These are phyloP conservation scores for Arenaria interpres DNA, from an alignment of 2,113 vertebrate genomes.

Conservation along the genomic window DNA sequence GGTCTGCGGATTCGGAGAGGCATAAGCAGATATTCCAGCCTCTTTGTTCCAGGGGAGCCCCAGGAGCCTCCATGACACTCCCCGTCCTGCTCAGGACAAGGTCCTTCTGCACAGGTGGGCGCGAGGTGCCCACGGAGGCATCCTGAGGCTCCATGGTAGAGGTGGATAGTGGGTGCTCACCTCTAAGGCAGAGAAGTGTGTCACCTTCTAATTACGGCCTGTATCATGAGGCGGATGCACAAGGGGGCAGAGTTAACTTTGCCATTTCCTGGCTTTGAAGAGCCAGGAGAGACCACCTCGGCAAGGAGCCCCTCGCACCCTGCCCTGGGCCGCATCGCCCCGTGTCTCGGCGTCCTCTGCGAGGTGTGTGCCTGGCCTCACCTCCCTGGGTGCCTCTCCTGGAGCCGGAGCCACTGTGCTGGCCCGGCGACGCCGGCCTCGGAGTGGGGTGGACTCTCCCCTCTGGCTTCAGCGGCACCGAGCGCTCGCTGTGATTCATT, in stretches of 20 bases:
- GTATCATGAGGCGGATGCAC: neutral
- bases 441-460: neutral
- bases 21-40: neutral
- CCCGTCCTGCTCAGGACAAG: neutral
- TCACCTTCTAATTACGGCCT: neutral
- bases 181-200: neutral
- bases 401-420: neutral
- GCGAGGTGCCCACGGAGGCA: accelerated
- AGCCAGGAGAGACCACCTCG: accelerated
- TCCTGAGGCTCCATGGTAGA: neutral
- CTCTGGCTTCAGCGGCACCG: neutral
- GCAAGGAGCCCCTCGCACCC: accelerated
- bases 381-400: neutral
- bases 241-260: constrained; percentile 13
- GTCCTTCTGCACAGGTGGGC: neutral
- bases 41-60: neutral
- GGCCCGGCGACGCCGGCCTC: accelerated
- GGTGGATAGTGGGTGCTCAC: accelerated
- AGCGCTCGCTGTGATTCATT: neutral
- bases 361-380: neutral
- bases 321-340: accelerated
- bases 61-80: accelerated
- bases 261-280: neutral
- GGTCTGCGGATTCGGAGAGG: neutral
- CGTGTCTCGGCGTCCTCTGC: neutral